These are phyloP conservation scores for Liopterus haemorrhoidalis DNA, from an alignment of 2,888 invertebrate species.

Conservation along the genomic window DNA sequence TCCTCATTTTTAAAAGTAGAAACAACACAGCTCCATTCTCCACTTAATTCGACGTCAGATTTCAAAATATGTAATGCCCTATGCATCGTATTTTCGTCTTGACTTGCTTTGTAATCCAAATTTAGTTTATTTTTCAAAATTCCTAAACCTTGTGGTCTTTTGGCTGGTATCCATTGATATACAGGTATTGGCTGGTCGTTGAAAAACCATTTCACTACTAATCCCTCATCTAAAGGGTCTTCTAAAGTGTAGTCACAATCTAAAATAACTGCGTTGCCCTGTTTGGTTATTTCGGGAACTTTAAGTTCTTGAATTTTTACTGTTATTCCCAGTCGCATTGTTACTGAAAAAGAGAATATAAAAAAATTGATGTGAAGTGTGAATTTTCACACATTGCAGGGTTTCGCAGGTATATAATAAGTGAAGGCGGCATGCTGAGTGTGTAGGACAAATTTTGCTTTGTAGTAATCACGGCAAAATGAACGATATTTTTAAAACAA, in stretches of 20 bases:
- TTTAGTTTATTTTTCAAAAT: conserved; percentile 42
- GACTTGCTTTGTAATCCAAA: conserved; percentile 45
- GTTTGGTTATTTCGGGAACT: conserved; percentile 42
- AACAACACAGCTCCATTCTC: conserved; percentile 63
- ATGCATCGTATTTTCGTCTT: conserved; percentile 53
- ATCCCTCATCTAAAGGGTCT: conserved; percentile 41
- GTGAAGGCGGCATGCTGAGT: no score
- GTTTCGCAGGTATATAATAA: no score
- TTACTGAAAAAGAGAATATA: no score
- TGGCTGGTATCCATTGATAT: conserved; percentile 54
- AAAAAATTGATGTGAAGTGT: no score
- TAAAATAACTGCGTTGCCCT: conserved; percentile 48
- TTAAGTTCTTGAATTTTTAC: conserved; percentile 40
- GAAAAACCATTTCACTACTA: conserved; percentile 56
- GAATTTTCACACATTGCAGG: no score
- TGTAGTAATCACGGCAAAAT: no score
- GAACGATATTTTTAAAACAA: no score
- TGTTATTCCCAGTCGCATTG: no score
- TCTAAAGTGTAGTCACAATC: conserved; percentile 52
- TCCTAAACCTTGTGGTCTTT: conserved; percentile 43
- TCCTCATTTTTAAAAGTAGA: conserved; percentile 61
- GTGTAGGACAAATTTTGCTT: no score
- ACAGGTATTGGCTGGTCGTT: conserved; percentile 45
- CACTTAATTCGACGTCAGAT: conserved; percentile 60
- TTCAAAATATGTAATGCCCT: conserved; percentile 60